Evolutionary conservation across 2,888 invertebrate species (phyloP), one percentile per base, ranked within the genome.

Genomic region (Bugula neritina): DNA sequence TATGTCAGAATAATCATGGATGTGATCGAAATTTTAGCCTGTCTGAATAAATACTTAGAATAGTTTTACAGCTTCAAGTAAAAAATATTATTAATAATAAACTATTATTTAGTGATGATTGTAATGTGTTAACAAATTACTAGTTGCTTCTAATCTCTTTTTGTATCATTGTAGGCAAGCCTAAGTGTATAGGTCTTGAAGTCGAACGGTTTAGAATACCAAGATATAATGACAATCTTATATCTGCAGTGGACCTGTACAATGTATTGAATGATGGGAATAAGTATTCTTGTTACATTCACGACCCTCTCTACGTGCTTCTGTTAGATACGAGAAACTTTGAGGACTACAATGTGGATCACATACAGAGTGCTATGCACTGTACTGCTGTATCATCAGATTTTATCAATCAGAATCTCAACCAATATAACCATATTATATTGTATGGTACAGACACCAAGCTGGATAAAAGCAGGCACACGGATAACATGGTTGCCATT

Each of bases 241-340:
- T 81, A 43, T 77, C 79, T 13, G 72, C 77, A 29, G 74, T 74
- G 21, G 77, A 77, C 70, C 78, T 81, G 69, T 81, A 81, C 75
- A 81, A 81, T 75, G 74, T 79, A 57, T 77, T 81, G 73, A 80
- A 80, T 74, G 81, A 80, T 73, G 81, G 81, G 23, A 63, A 63
- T 31, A 81, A 81, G 74, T 78, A 80, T 71, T 78, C 79, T 31
- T 80, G 79, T 0, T 80, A 78, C 74, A 75, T 79, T 52, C 76
- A 77, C 57, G 80, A 81, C 72, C 81, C 81, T 10, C 73, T 75
- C 72, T 81, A 79, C 76, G 74, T 81, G 73, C 75, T 81, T 57
- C 72, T 81, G 21, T 73, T 81, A 21, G 81, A 81, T 74, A 75
- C 77, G 35, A 74, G 81, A 13, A 71, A 75, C 23, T 76, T 76